Base-by-base conservation (phyloP, 2,113 vertebrate species). In the Tychaedon coryphoeus region DNA sequence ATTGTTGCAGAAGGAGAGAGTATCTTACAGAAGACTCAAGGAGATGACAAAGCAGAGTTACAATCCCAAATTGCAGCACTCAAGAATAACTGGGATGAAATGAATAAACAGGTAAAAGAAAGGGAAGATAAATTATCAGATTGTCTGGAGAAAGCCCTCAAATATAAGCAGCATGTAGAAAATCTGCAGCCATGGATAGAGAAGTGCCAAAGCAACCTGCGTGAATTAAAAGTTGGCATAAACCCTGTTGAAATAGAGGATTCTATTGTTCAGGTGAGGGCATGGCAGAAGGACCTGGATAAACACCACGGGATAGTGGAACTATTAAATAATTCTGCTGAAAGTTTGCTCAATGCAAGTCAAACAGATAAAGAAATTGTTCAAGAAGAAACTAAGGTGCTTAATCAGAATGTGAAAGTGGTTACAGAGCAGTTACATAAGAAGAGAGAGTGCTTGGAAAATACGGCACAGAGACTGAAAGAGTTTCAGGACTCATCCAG, bases 221-320 rank as follows among this genome's bases (percentile, higher is more conserved):
- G 95, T 65, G 92, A 88, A 61, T 93, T 99, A 36, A 98, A 98
- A 92, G 96, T 99, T 71, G 95, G 97, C 10, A 92, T 98, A 66
- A 98, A 99, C 80, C 98, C 98, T 8, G 89, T 83, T 19, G 98
- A 98, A 51, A 96, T 98, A 12, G 99, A 99, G 53, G 97, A 97
- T 64, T 98, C 98, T 57, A 90, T 99, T 48, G 97, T 96, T 79
- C 98, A 98, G 86, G 95, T 99, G 54, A 99, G 98, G 90, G 97
- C 97, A 70, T 98, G 99, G 81, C 99, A 99, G 96, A 99, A 99
- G 88, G 99, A 99, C 75, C 97, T 99, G 48, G 99, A 99, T 96
- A 99, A 99, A 67, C 99, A 98, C 90, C 98, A 99, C 12, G 98
- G 98, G 19, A 97, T 98, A 97, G 96, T 99, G 75, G 99, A 99